phyloP scores from a whole-genome alignment of 1,140 invertebrate species.

The Lordiphosa stackelbergi region DNA sequence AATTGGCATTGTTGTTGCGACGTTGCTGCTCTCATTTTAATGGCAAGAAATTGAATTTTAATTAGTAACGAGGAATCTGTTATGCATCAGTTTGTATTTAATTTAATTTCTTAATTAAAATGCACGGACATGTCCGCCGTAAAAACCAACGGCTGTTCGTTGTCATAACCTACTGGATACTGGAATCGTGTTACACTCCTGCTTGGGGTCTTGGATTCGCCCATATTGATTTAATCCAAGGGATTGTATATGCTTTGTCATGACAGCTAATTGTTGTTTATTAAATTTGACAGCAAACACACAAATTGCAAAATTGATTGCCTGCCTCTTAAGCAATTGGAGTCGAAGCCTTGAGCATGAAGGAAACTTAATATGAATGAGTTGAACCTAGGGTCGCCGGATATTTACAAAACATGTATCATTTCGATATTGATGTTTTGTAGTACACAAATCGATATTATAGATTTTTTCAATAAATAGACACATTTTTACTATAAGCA shows the following conservation, averaged over 20 bases:
- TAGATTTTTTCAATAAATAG: no score
- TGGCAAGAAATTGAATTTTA: constrained; percentile 76
- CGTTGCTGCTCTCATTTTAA: constrained; percentile 60
- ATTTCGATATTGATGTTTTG: no score
- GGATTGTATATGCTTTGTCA: constrained; percentile 8
- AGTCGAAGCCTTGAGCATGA: constrained; percentile 1
- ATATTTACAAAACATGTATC: no score
- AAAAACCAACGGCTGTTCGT: constrained; percentile 52
- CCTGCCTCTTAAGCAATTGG: constrained; percentile 2
- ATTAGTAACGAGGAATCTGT: constrained; percentile 75
- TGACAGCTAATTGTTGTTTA: constrained; percentile 16
- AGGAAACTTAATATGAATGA: background rate
- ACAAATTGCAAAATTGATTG: constrained; percentile 14
- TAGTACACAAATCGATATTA: no score
- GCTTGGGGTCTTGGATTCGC: background rate
- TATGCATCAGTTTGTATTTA: constrained; percentile 75
- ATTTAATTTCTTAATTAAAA: constrained; percentile 76
- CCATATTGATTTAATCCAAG: background rate
- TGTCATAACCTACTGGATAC: background rate
- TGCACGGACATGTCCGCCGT: constrained; percentile 66
- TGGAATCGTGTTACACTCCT: background rate
- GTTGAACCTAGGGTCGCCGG: no score
- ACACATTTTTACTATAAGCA: no score
- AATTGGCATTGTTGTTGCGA: constrained; percentile 59
- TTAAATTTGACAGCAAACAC: constrained; percentile 10